Evolutionary conservation across 2,113 vertebrate species (phyloP).

Genomic region (Dicentrarchus labrax): DNA sequence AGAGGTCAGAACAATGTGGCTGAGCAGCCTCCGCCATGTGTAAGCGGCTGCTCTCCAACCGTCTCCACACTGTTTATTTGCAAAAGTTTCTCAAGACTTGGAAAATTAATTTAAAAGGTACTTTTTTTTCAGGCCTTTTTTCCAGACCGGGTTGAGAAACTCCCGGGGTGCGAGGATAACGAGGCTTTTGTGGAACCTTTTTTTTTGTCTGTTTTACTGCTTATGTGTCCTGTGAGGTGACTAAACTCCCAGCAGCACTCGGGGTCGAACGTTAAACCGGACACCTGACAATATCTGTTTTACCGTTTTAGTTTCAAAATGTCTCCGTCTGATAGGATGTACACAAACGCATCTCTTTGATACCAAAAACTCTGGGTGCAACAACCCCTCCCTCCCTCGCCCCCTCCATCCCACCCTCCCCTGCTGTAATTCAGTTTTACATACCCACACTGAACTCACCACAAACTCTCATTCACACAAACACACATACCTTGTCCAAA

Average conservation of each 20-base stretch:
- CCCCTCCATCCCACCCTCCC: no score
- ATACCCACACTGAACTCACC: constrained; percentile 26
- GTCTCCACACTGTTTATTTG: constrained; percentile 16
- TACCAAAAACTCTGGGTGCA: neutral
- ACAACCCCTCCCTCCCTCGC: no score
- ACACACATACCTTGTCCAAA: constrained; percentile 25
- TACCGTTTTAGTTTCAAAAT: constrained; percentile 38
- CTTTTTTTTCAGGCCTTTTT: constrained; percentile 28
- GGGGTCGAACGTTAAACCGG: constrained; percentile 38
- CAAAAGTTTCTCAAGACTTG: constrained; percentile 12
- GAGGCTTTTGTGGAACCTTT: constrained; percentile 18
- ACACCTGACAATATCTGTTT: constrained; percentile 62
- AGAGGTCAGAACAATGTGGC: constrained; percentile 40
- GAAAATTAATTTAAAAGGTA: neutral
- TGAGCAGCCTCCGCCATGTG: neutral
- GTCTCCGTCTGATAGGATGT: constrained; percentile 16
- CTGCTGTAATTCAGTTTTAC: constrained; percentile 32
- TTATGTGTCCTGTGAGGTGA: constrained; percentile 29
- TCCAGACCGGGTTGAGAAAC: neutral
- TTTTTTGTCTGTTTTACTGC: constrained; percentile 51
- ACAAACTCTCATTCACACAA: constrained; percentile 36
- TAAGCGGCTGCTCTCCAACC: constrained; percentile 10
- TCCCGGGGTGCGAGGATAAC: neutral
- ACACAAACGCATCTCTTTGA: constrained; percentile 28
- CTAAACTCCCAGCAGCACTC: constrained; percentile 39